Evolutionary conservation across 2,113 vertebrate species (phyloP), one percentile per base, ranked within the genome.

Genomic region (Syrmaticus mikado): DNA sequence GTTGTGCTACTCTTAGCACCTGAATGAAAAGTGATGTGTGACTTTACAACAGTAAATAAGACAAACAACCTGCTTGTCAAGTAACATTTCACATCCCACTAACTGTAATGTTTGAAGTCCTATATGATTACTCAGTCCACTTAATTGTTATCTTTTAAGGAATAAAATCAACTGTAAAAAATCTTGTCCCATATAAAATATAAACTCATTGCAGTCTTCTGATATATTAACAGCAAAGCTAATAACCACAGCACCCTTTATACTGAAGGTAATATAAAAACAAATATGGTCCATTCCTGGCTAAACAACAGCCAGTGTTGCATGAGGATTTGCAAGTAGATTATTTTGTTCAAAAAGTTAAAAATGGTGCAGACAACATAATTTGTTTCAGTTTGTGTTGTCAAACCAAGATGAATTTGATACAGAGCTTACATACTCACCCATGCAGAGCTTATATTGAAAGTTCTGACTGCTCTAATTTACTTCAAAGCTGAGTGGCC

Each of bases 221-320:
- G 10, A n/a, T 53, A 10, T n/a, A n/a, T 53, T 61, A 72, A 71
- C 25, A 53, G 50, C 57, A 45, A 10, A 60, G 19, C 8, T 71
- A 71, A 65, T 19, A 81, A 64, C 6, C 6, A 6, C 1, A 52
- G 7, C 25, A 75, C 24, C 50, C 64, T 74, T 40, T 27, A 22
- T 45, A 32, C 10, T 46, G 43, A 80, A 75, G 48, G 12, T 79
- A 58, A 58, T 6, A 4, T 40, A 70, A 36, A 14, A 60, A 75
- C 52, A 71, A 80, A 70, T 28, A 70, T 8, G 2, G 9, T 34
- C 8, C 16, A 14, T 53, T 53, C 10, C 3, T 43, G 55, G 61
- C 25, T 32, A 10, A 53, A 5, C 8, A 71, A 40, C 4, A 50
- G 24, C 21, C 9, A 0, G 0, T 34, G 53, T 46, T 60, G 53